These are phyloP conservation scores for Orestias chungarensis DNA, from an alignment of 2,797 vertebrate genomes.

Conservation along the genomic window DNA sequence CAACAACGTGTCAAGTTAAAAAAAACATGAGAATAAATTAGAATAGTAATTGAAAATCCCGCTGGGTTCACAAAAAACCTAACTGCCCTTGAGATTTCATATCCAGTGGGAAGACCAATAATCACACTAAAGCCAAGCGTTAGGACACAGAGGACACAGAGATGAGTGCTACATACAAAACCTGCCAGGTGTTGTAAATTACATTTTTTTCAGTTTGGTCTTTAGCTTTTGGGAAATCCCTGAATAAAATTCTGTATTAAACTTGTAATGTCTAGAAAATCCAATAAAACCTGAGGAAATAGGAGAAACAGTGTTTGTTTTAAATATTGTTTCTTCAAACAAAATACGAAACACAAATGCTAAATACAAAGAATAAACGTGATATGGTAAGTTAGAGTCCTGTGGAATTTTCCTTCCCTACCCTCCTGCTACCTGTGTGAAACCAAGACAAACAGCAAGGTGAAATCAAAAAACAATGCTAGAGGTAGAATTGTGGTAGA, in stretches of 20 bases:
- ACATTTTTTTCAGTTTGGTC: not conserved
- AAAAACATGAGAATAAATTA: conserved; percentile 19
- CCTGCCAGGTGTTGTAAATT: not conserved
- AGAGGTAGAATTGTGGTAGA: not conserved
- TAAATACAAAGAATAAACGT: not conserved
- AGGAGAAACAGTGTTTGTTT: not conserved
- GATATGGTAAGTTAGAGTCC: not conserved
- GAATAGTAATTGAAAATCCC: conserved; percentile 27
- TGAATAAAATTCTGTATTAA: not conserved
- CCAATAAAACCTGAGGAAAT: not conserved
- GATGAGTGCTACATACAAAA: conserved; percentile 2
- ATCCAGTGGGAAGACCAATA: conserved; percentile 26
- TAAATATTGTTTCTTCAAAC: not conserved
- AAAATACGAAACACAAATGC: no score
- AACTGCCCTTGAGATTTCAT: conserved; percentile 43
- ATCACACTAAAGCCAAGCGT: conserved; percentile 28
- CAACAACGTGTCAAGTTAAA: conserved; percentile 3
- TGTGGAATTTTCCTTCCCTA: not conserved
- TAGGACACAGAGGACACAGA: conserved; percentile 34
- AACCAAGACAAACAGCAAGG: not conserved
- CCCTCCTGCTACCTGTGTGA: not conserved
- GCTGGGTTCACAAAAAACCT: conserved; percentile 32
- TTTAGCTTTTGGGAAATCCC: not conserved
- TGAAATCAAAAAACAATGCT: conserved; percentile 2
- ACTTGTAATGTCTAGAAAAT: not conserved